Base-by-base conservation (phyloP, 2,888 invertebrate genomes). In the Biston stratarius region DNA sequence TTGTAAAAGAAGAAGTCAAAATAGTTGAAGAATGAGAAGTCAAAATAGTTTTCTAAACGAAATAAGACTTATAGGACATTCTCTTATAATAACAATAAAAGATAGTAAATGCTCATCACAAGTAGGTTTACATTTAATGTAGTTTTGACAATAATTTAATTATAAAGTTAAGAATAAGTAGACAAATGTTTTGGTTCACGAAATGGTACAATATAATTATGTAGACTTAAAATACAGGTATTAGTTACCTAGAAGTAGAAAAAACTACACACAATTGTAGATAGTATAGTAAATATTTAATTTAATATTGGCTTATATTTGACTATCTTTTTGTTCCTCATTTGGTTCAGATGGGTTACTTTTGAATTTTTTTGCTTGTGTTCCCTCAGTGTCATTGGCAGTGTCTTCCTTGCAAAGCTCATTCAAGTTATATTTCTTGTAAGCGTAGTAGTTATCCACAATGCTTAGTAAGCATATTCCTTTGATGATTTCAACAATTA, bases 401-500 rank as follows among this genome's bases (percentile, higher is more conserved):
- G 81, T 58, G 53, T 93, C 92, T 8, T 91, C 91, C 77, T 93
- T 94, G 77, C 88, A 89, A 72, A 95, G 82, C 86, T 97, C 97
- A 69, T 96, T 87, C 67, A 98, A 91, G 92, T 99, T 99, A 89
- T 97, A 99, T 85, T 98, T 98, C 77, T 96, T 97, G 83, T 95
- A 96, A 72, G 95, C 95, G 79, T 95, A 94, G 88, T 97, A 99
- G 86, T 98, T 95, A 38, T 96, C 96, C 38, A 98, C 95, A 64
- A 99, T 95, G 69, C 97, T 96, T 10, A 99, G 81, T 73, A 98
- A 96, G 78, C 97, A 98, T 77, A 96, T 95, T 34, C 96, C 96
- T 80, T 96, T 96, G 56, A 99, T 95, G 51, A 98, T 94, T 94
- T 99, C 98, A 40, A 98, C 96, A 71, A 98, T 94, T 58, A 99